Evolutionary conservation across 2,113 vertebrate species (phyloP).

Genomic region (Urocolius indicus): DNA sequence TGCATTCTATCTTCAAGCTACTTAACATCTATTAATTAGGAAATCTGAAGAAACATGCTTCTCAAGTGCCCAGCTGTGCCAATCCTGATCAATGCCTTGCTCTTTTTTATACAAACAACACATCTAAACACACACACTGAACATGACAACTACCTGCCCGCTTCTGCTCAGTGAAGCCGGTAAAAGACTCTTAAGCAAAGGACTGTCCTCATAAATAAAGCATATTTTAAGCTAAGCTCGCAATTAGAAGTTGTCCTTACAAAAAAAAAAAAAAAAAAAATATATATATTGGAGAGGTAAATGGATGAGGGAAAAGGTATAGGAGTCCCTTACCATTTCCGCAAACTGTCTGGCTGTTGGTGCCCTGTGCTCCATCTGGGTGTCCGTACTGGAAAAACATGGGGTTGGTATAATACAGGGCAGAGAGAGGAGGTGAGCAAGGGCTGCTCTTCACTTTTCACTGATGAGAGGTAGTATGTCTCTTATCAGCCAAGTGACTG

Average conservation of each 20-base stretch:
- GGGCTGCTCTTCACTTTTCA: background rate
- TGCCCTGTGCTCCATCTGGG: background rate
- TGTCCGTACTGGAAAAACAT: background rate
- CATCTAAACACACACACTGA: background rate
- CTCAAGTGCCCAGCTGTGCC: background rate
- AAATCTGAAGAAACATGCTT: background rate
- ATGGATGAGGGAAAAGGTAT: background rate
- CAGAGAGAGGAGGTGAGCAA: background rate
- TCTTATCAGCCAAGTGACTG: background rate
- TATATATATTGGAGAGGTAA: background rate
- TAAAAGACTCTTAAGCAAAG: background rate
- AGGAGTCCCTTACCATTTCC: background rate
- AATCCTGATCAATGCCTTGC: background rate
- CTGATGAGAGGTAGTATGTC: background rate
- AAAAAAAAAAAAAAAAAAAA: no score
- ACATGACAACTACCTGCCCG: background rate
- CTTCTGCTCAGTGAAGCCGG: background rate
- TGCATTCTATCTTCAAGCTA: background rate
- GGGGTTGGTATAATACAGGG: background rate
- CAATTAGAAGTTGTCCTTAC: background rate
- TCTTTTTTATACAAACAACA: background rate
- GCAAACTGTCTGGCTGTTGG: background rate
- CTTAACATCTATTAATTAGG: background rate
- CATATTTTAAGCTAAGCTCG: background rate
- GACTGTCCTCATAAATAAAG: background rate